These are phyloP conservation scores for Oscarella lobularis DNA, from an alignment of 37 sponge, comb jelly and placozoan species.

Conservation along the genomic window DNA sequence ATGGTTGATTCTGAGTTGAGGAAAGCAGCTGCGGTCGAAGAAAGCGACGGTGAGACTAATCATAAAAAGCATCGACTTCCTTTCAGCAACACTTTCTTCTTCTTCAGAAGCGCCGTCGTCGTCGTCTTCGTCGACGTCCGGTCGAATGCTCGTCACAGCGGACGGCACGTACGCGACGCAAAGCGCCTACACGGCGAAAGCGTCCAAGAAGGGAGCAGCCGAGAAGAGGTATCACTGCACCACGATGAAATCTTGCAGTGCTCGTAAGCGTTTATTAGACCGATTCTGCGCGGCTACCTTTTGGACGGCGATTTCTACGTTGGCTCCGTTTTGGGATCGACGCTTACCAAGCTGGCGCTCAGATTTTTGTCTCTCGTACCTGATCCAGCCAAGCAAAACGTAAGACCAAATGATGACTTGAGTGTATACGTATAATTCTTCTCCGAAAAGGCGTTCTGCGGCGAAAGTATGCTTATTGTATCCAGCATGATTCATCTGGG, in stretches of 20 bases:
- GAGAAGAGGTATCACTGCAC: neutral
- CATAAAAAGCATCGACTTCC: neutral
- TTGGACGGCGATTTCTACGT: slow-evolving; percentile 95
- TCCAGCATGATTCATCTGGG: slow-evolving; percentile 91
- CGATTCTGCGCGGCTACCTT: slow-evolving; percentile 70
- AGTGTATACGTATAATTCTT: neutral
- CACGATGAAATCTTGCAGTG: neutral
- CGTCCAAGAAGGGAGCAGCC: slow-evolving; percentile 14
- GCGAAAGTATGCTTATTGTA: slow-evolving; percentile 87
- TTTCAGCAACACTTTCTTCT: neutral
- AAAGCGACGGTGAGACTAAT: slow-evolving; percentile 29
- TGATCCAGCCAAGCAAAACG: slow-evolving; percentile 54
- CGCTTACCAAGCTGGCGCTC: slow-evolving; percentile 82
- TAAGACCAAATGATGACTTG: slow-evolving; percentile 15
- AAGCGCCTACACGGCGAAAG: slow-evolving; percentile 62
- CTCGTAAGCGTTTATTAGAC: slow-evolving; percentile 24
- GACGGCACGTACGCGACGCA: slow-evolving; percentile 95
- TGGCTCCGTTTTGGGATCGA: slow-evolving; percentile 72
- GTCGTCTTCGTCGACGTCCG: slow-evolving; percentile 6
- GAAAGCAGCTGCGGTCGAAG: slow-evolving; percentile 65
- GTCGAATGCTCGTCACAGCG: slow-evolving; percentile 62
- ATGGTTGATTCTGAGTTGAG: slow-evolving; percentile 92
- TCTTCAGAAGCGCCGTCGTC: neutral
- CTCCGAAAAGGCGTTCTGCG: slow-evolving; percentile 47
- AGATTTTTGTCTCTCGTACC: slow-evolving; percentile 39